Evolutionary conservation across 2,888 invertebrate species (phyloP), one percentile per base, ranked within the genome.

Genomic region (Athalia cordata): DNA sequence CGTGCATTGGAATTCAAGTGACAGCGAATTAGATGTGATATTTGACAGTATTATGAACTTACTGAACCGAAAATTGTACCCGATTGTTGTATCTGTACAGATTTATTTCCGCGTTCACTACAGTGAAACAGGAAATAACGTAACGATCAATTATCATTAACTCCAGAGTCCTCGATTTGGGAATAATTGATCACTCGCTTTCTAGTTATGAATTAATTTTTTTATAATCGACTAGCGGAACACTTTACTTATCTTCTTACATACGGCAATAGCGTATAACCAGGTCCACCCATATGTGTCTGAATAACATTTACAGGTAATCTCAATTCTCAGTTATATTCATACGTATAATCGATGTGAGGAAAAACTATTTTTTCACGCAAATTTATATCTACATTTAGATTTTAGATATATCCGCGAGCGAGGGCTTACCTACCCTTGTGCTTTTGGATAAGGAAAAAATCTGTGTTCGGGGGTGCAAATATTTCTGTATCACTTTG

Each of bases 71-170:
- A 8, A 15, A 67, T 52, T 3, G 15, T 52, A 9, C 11, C 29
- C 8, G 29, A 52, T 67, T 67, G 11, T 50, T 29, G 29, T 29
- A 29, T 29, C 29, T 29, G 29, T 9, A 49, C 3, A 49, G 5
- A 47, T n/a, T 13, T 4, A 47, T 45, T 43, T 65, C 13, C 13
- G 49, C 49, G 3, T 13, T 5, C 3, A 2, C 3, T 13, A 52
- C 15, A 9, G 49, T 55, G 55, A 55, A 11, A 7, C 49, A 13
- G 67, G 50, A 52, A 49, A 50, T 67, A 67, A 67, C 67, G 15
- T 67, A 13, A 49, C 47, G 45, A 65, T 67, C 67, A 67, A 67
- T 67, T 67, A 50, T 50, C n/a, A 67, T 50, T 67, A 4, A 8
- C 50, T 15, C 9, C 13, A 4, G 11, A 50, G 67, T 49, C 49